A percentile compares a stretch with the other conserved stretches of the same genome.
Conservation (phyloP, 1,140 invertebrate species). For the Diplogasteroides magnus region DNA sequence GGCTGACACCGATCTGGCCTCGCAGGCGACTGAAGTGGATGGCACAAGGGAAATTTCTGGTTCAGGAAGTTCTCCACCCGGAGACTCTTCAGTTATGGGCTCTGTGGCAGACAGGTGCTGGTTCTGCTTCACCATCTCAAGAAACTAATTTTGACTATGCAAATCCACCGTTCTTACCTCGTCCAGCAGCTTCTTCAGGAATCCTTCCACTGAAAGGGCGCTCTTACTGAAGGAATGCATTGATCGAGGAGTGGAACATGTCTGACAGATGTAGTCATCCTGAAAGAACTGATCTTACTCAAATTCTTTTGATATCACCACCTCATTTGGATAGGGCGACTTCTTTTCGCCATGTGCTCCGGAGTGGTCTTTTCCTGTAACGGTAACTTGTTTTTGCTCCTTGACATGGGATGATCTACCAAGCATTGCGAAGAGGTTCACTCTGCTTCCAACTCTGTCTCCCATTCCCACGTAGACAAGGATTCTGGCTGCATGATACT, state of each 20-base stretch:
- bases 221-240: slow-evolving; percentile 42
- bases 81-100: slow-evolving; percentile 47
- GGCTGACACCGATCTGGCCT: background rate
- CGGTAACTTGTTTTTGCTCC: too few species aligned
- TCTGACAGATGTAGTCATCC: slow-evolving; percentile 54
- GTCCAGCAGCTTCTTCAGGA: slow-evolving; percentile 47
- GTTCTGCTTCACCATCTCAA: slow-evolving; percentile 32
- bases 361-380: too few species aligned
- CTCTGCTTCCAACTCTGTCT: slow-evolving; percentile 60
- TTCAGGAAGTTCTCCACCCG: slow-evolving; percentile 18
- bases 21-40: background rate
- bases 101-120: slow-evolving; percentile 38
- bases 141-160: slow-evolving; percentile 4
- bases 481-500: slow-evolving; percentile 68
- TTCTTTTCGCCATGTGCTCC: slow-evolving; percentile 1
- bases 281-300: too few species aligned
- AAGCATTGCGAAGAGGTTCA: slow-evolving; percentile 61
- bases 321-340: slow-evolving; percentile 39
- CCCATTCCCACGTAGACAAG: slow-evolving; percentile 65
- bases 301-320: too few species aligned
- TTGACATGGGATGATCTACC: slow-evolving; percentile 43
- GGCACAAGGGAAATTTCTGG: background rate
- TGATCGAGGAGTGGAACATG: slow-evolving; percentile 40
- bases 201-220: slow-evolving; percentile 52
- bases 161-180: slow-evolving; percentile 27